phyloP scores from a whole-genome alignment of 1,140 invertebrate genomes.

The Scaptomyza montana region DNA sequence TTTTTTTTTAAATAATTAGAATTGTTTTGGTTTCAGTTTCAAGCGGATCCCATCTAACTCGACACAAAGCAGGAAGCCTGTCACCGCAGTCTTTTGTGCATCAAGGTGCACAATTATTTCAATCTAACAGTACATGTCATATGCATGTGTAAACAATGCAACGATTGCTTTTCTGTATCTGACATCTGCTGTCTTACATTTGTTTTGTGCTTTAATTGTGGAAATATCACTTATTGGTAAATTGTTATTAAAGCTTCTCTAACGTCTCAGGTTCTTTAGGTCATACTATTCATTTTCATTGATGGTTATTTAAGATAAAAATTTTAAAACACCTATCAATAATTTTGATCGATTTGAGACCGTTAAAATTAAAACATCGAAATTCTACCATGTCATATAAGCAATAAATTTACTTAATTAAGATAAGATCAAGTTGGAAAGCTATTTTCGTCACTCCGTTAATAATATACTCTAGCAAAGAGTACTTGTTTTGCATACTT shows the following conservation, averaged over 20 bases:
- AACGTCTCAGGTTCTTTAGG: background rate
- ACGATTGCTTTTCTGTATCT: conserved; percentile 13
- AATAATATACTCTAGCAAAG: too few species aligned
- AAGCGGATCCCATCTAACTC: conserved; percentile 44
- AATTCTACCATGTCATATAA: too few species aligned
- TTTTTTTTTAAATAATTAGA: conserved; percentile 74
- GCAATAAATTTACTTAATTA: too few species aligned
- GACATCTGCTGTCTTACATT: conserved; percentile 4
- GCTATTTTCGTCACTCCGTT: too few species aligned
- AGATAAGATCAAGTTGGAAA: too few species aligned
- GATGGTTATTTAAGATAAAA: background rate
- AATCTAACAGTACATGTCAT: conserved; percentile 57
- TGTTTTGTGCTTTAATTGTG: conserved; percentile 10
- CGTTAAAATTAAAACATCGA: too few species aligned
- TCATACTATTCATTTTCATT: too few species aligned
- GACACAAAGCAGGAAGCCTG: conserved; percentile 63
- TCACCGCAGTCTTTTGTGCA: conserved; percentile 61
- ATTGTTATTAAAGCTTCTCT: conserved; percentile 3
- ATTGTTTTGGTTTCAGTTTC: conserved; percentile 74
- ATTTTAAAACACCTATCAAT: too few species aligned
- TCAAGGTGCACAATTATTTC: conserved; percentile 37
- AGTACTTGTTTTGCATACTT: too few species aligned
- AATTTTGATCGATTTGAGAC: too few species aligned
- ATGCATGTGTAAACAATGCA: background rate
- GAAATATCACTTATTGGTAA: conserved; percentile 12